Conservation (phyloP, 2,797 vertebrate species). For the Lemur catta region DNA sequence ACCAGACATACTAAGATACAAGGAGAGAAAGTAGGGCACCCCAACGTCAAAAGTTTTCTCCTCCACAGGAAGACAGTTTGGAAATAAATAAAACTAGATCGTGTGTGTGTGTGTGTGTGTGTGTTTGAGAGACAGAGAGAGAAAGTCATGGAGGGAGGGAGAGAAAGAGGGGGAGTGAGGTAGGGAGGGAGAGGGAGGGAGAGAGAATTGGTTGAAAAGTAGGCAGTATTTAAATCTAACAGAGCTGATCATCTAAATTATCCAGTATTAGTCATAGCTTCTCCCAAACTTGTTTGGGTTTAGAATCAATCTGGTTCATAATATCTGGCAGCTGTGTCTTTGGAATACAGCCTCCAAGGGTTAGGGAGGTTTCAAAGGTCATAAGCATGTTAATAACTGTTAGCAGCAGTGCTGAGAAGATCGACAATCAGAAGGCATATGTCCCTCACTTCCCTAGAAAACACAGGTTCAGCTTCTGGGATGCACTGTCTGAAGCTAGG, state of each 20-base stretch:
- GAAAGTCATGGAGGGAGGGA: not conserved
- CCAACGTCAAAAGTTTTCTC: not conserved
- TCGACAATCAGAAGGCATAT: not conserved
- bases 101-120: not conserved
- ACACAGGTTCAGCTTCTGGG: not conserved
- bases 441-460: not conserved
- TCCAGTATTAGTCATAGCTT: not conserved
- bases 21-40: not conserved
- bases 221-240: not conserved
- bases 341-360: not conserved
- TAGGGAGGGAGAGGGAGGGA: not conserved
- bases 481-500: not conserved
- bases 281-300: not conserved
- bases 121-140: not conserved
- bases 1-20: not conserved
- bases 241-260: not conserved
- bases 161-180: too few species aligned
- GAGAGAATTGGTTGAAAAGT: not conserved
- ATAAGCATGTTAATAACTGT: not conserved
- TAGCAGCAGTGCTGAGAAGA: not conserved
- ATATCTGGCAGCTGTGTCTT: slow-evolving; percentile 15
- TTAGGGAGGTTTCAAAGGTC: not conserved
- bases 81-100: not conserved
- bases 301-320: not conserved
- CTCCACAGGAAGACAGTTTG: not conserved